Percentiles rank a stretch among this genome's conserved stretches.
Conservation (phyloP, 1,140 invertebrate species). For the Pemphigus obesinymphae region DNA sequence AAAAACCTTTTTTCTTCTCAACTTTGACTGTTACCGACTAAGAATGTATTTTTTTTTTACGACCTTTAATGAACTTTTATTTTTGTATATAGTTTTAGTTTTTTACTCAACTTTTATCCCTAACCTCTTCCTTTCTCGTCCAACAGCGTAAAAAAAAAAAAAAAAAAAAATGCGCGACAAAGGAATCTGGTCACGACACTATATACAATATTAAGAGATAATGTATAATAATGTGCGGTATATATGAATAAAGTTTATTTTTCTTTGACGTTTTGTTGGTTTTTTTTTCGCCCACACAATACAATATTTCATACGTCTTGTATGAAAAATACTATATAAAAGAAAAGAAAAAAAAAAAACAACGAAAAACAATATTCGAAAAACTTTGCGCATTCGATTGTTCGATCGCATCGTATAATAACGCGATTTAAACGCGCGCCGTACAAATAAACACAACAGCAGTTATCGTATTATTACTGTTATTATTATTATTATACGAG, state of each 20-base stretch:
- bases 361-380: neutral
- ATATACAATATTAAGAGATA: neutral
- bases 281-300: neutral
- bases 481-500: no score
- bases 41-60: neutral
- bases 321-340: no score
- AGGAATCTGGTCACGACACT: neutral
- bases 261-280: neutral
- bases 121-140: neutral
- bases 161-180: neutral
- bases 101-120: neutral
- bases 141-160: no score
- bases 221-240: neutral
- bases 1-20: neutral
- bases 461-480: neutral
- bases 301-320: neutral
- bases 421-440: neutral
- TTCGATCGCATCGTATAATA: no score
- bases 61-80: conserved; percentile 23
- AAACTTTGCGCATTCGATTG: neutral
- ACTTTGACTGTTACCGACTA: neutral
- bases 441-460: no score
- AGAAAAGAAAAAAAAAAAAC: no score
- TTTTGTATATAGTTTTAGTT: conserved; percentile 23
- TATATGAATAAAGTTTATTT: conserved; percentile 9